Percentiles rank a stretch among this genome's conserved stretches.
phyloP scores from a whole-genome alignment of 2,113 vertebrate genomes.

The Indicator indicator region DNA sequence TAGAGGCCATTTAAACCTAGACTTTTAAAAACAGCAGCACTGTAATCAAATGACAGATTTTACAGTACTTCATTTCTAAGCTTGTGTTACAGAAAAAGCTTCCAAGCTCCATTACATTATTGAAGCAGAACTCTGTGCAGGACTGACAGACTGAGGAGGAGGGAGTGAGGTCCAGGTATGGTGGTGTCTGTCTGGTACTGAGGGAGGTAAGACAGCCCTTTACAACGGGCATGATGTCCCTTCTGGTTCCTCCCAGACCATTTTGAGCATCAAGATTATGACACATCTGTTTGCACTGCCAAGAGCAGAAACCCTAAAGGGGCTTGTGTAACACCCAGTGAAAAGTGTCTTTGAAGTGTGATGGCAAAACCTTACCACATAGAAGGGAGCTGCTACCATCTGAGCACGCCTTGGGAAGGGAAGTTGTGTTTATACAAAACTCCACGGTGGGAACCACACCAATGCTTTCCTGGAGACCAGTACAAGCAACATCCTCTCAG shows the following conservation, averaged over 20 bases:
- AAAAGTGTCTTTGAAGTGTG: background rate
- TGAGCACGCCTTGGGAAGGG: background rate
- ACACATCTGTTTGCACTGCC: background rate
- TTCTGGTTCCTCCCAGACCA: background rate
- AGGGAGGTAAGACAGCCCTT: background rate
- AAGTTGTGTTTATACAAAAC: background rate
- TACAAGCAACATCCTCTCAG: rapidly evolving
- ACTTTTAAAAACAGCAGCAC: background rate
- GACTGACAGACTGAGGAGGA: background rate
- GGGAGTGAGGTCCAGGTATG: background rate
- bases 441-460: background rate
- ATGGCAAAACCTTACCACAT: background rate
- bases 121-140: background rate
- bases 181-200: background rate
- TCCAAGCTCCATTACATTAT: background rate
- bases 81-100: background rate
- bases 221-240: background rate
- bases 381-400: background rate
- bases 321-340: rapidly evolving
- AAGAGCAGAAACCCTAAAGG: background rate
- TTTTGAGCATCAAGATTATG: background rate
- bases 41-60: background rate
- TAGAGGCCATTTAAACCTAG: background rate
- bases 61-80: background rate
- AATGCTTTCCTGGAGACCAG: background rate